A percentile compares a stretch with the other conserved stretches of the same genome.
Evolutionary conservation across 35 echinoderm and acorn worm genomes (phyloP).

Genomic region (Acanthaster planci): DNA sequence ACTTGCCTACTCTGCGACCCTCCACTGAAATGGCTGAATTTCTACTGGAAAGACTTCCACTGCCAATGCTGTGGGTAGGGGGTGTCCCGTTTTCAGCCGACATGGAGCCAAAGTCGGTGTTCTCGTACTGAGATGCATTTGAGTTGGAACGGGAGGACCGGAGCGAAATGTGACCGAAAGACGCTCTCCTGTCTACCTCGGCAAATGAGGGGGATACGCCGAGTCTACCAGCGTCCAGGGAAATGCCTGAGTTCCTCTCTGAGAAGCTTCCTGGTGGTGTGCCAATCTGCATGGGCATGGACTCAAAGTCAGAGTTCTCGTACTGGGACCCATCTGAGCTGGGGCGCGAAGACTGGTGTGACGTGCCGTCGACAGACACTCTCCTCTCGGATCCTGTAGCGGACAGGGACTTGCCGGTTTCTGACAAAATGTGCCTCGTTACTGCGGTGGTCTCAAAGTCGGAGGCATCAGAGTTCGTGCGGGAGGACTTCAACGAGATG

Average conservation of each 20-base stretch:
- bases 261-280: too few species aligned
- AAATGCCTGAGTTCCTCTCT: too few species aligned
- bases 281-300: background rate
- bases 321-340: too few species aligned
- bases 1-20: too few species aligned
- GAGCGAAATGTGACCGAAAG: background rate
- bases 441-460: background rate
- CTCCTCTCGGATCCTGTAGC: too few species aligned
- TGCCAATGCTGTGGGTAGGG: too few species aligned
- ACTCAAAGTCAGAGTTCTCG: background rate
- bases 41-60: background rate
- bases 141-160: background rate
- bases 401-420: too few species aligned
- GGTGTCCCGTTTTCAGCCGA: too few species aligned
- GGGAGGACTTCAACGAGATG: background rate
- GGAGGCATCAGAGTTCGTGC: constrained; percentile 8
- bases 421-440: background rate
- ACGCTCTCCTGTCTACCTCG: background rate
- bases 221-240: background rate
- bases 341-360: too few species aligned
- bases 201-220: background rate
- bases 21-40: too few species aligned
- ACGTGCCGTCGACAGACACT: too few species aligned
- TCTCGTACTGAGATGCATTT: constrained; percentile 17
- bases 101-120: background rate